phyloP scores from a whole-genome alignment of 2,888 invertebrate species.

The Pachliopta kotzebuea region DNA sequence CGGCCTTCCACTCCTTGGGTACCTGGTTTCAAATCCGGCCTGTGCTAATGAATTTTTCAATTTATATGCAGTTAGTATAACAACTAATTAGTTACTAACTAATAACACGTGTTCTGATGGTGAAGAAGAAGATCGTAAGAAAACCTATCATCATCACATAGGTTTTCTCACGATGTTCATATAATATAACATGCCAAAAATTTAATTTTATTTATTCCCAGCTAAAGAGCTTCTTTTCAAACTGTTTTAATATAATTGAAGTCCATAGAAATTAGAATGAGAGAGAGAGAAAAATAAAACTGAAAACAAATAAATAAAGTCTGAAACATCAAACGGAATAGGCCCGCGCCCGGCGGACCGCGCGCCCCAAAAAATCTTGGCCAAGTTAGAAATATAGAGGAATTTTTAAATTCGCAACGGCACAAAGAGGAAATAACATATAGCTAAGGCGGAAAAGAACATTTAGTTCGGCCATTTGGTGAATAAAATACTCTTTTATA shows the following conservation, averaged over 20 bases:
- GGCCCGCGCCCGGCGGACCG: constrained; percentile 24
- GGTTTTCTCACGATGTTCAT: too few species aligned
- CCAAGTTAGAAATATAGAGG: constrained; percentile 38
- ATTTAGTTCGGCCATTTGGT: constrained; percentile 39
- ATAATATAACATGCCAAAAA: too few species aligned
- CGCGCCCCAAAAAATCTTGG: constrained; percentile 25
- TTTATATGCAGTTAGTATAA: too few species aligned
- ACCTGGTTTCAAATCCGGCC: too few species aligned
- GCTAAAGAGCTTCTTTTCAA: too few species aligned
- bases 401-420: constrained; percentile 35
- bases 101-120: too few species aligned
- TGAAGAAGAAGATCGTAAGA: too few species aligned
- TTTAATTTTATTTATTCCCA: too few species aligned
- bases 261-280: background rate
- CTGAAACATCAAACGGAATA: constrained; percentile 26
- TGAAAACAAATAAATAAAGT: constrained; percentile 14
- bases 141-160: too few species aligned
- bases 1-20: too few species aligned
- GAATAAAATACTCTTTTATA: constrained; percentile 40
- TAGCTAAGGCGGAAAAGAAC: constrained; percentile 33
- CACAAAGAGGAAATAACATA: constrained; percentile 36
- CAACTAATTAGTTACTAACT: too few species aligned
- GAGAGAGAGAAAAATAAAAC: background rate
- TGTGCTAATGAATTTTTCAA: too few species aligned
- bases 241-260: background rate